Evolutionary conservation across 2,113 vertebrate genomes (phyloP).

Genomic region (Ctenomys sociabilis): DNA sequence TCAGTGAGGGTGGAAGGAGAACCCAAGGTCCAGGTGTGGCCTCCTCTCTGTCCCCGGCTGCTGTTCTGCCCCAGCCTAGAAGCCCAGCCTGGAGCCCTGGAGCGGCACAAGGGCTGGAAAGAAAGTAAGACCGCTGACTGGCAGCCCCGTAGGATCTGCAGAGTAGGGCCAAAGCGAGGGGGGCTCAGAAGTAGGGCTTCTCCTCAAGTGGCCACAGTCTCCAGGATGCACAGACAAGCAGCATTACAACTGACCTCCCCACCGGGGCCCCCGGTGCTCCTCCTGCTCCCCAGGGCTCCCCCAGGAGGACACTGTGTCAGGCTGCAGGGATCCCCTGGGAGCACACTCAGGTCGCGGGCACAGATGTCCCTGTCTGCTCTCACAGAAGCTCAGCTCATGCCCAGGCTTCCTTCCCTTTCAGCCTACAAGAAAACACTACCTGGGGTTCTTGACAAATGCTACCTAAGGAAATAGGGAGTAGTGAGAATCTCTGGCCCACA

Average conservation of each 20-base stretch:
- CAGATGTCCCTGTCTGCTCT: not conserved
- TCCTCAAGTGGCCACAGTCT: not conserved
- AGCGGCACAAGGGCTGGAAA: not conserved
- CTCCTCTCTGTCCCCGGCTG: rapidly evolving
- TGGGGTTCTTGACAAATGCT: not conserved
- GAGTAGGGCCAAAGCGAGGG: not conserved
- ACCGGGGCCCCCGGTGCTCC: not conserved
- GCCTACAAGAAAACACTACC: not conserved
- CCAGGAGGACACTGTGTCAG: not conserved
- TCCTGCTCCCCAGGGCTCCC: not conserved
- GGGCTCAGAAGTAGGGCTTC: not conserved
- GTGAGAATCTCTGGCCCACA: not conserved
- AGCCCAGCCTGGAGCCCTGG: not conserved
- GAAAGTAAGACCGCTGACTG: not conserved
- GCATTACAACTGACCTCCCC: not conserved
- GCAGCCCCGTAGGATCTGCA: not conserved
- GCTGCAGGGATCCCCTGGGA: not conserved
- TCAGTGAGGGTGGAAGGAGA: not conserved
- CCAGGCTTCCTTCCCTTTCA: not conserved
- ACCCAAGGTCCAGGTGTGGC: not conserved
- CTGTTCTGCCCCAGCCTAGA: not conserved
- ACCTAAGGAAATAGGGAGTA: not conserved
- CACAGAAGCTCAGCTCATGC: not conserved
- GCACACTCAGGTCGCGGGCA: not conserved
- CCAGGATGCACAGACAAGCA: not conserved